Evolutionary conservation across 1,140 invertebrate species (phyloP), one percentile per base, ranked within the genome.

Genomic region (Tachypleus tridentatus): DNA sequence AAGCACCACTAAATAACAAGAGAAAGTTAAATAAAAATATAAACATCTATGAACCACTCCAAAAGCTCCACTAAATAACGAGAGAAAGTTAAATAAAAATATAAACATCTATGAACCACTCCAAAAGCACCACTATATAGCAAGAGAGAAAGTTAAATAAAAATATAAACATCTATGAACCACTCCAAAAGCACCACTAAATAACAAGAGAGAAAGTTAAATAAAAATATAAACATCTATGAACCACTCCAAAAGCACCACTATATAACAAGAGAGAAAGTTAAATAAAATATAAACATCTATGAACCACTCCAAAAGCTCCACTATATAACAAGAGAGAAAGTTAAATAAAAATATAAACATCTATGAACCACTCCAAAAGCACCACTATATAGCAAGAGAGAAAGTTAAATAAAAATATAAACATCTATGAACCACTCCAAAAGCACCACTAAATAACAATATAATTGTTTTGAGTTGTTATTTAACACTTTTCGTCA

Each of bases 311-410:
- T 61, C 97, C 97, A 77, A 99, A 99, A 4, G 97, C 96, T 59
- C 97, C 97, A 69, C 69, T 67, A 48, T 4, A 51, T 51, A 3
- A n/a, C 53, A 62, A 4, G 4, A 10, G n/a, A 57, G 11, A 4
- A 60, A 9, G 8, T 29, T 29, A 29, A 29, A 29, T 60, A 47
- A 54, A 54, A 29, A 29, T 29, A 29, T 29, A 29, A 29, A 29
- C 95, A 98, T 49, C 97, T 83, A 75, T 99, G 97, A 0, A 99
- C 97, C 49, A 98, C 96, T 61, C 97, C 97, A 77, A 99, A 99
- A 4, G 97, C 96, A 59, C 97, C 97, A 69, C 69, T 67, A 48
- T 4, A 51, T 51, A 3, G 8, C 53, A 62, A 4, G 4, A 10
- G n/a, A 57, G 11, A 4, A 60, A 9, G 8, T 29, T 29, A 29